phyloP scores from a whole-genome alignment of 2,888 invertebrate genomes.

The Biston stratarius region DNA sequence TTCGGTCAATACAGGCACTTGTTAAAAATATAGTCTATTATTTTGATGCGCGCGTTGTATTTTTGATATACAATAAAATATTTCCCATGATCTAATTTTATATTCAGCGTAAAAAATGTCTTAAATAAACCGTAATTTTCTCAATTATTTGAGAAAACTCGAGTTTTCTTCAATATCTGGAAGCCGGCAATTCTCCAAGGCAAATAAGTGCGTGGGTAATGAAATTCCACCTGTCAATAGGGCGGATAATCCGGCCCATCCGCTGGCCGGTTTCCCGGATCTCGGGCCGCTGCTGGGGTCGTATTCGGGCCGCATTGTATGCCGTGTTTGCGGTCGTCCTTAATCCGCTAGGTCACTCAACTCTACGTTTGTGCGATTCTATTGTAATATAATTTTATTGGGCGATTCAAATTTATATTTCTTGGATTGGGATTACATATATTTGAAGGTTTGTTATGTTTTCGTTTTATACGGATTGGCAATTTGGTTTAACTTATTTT shows the following conservation, averaged over 20 bases:
- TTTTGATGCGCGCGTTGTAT: neutral
- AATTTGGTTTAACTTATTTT: too few species aligned
- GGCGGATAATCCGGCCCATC: slow-evolving; percentile 42
- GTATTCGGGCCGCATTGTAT: slow-evolving; percentile 23
- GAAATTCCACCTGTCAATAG: slow-evolving; percentile 49
- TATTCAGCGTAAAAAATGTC: neutral
- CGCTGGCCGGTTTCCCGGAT: slow-evolving; percentile 6
- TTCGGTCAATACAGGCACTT: too few species aligned
- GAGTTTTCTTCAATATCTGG: slow-evolving; percentile 28
- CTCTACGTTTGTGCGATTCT: slow-evolving; percentile 38
- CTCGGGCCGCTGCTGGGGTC: neutral
- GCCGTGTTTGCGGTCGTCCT: slow-evolving; percentile 36
- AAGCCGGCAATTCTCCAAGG: slow-evolving; percentile 31
- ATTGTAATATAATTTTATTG: slow-evolving; percentile 38
- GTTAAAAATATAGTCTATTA: neutral
- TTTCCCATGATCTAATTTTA: slow-evolving; percentile 2
- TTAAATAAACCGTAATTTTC: slow-evolving; percentile 14
- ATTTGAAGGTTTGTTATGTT: slow-evolving; percentile 6
- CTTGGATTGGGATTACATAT: slow-evolving; percentile 5
- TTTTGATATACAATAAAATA: neutral
- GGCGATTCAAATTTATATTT: slow-evolving; percentile 25
- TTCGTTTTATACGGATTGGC: neutral
- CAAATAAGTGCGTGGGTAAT: slow-evolving; percentile 43
- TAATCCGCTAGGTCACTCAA: slow-evolving; percentile 42
- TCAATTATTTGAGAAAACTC: slow-evolving; percentile 22